Conservation (phyloP, 2,113 vertebrate genomes). For the Candoia aspera region DNA sequence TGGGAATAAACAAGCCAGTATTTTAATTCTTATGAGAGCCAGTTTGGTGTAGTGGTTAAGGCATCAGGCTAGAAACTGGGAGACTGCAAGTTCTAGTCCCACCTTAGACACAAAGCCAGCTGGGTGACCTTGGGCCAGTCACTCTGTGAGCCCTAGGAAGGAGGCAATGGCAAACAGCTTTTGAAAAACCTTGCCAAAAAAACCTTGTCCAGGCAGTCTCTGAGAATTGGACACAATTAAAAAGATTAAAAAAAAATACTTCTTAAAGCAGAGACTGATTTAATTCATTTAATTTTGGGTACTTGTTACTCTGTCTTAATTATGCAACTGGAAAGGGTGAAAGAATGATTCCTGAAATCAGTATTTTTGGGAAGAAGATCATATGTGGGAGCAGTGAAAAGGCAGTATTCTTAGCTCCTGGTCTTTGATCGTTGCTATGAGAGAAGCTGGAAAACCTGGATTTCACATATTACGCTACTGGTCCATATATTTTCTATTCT, state of each 20-base stretch:
- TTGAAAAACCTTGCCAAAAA: too few species aligned
- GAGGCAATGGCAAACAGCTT: too few species aligned
- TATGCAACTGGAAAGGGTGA: background rate
- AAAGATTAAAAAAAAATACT: background rate
- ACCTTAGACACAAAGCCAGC: too few species aligned
- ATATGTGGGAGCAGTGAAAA: background rate
- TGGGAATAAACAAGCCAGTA: slow-evolving; percentile 33
- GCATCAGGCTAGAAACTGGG: too few species aligned
- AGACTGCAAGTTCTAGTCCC: too few species aligned
- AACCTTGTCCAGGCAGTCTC: too few species aligned
- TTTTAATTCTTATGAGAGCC: background rate
- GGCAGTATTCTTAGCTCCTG: background rate
- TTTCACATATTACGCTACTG: background rate
- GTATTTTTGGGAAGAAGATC: background rate
- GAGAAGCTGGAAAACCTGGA: background rate
- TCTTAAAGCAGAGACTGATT: slow-evolving; percentile 8
- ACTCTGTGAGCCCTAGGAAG: too few species aligned
- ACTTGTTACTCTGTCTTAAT: background rate
- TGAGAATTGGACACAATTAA: too few species aligned
- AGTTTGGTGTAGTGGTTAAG: too few species aligned
- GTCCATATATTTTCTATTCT: background rate
- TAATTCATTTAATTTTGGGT: background rate
- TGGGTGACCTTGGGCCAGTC: too few species aligned
- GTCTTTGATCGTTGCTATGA: background rate
- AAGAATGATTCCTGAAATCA: background rate